These are phyloP conservation scores for Ceratosolen solmsi DNA, from an alignment of 1,140 invertebrate species.

Conservation along the genomic window DNA sequence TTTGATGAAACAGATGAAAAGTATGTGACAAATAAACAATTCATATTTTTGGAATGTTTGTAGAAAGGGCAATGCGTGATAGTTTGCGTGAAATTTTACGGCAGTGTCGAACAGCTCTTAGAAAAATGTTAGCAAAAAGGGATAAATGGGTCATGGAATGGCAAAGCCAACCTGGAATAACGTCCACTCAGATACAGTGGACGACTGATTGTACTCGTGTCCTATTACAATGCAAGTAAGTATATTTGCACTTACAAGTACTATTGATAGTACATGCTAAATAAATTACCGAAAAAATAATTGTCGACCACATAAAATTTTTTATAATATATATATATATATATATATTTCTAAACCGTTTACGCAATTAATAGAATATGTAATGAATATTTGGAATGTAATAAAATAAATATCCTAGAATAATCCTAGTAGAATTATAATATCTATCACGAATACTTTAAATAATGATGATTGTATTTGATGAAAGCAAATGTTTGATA, in stretches of 20 bases:
- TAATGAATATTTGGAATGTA: too few species aligned
- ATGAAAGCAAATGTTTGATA: too few species aligned
- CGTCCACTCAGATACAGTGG: slow-evolving; percentile 85
- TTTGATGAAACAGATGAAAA: slow-evolving; percentile 72
- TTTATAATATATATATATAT: too few species aligned
- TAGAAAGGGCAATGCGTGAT: slow-evolving; percentile 77
- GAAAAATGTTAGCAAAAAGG: slow-evolving; percentile 79
- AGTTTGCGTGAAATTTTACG: slow-evolving; percentile 75
- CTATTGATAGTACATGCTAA: too few species aligned
- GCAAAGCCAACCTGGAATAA: slow-evolving; percentile 83
- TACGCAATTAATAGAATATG: too few species aligned
- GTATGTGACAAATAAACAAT: not conserved
- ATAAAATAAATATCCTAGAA: too few species aligned
- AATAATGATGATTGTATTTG: too few species aligned
- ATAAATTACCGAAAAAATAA: too few species aligned
- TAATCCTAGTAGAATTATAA: too few species aligned
- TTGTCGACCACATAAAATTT: too few species aligned
- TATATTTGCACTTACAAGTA: slow-evolving; percentile 32
- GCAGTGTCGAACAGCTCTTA: slow-evolving; percentile 77
- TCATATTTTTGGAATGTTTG: slow-evolving; percentile 41
- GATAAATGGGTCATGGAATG: slow-evolving; percentile 84
- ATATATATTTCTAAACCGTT: too few species aligned
- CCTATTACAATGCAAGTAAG: slow-evolving; percentile 78
- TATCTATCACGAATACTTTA: too few species aligned
- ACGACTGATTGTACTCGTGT: slow-evolving; percentile 83